Evolutionary conservation across 2,888 invertebrate genomes (phyloP).

Genomic region (Brachypterus glaber): DNA sequence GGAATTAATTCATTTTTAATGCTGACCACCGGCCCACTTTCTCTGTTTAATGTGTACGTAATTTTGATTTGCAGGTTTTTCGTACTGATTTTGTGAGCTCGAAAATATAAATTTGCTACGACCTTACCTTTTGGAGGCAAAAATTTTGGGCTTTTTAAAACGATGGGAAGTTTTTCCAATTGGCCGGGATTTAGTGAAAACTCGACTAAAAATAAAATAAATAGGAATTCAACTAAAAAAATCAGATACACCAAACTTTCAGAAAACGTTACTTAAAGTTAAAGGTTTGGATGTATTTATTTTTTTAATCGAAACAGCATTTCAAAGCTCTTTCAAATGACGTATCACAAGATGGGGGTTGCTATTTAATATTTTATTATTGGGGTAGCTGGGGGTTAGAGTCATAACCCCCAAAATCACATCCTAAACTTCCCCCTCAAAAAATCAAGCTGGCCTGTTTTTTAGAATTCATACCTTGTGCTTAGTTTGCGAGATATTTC

Average conservation of each 20-base stretch:
- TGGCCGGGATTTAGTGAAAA: slow-evolving; percentile 44
- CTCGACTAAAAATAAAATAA: slow-evolving; percentile 44
- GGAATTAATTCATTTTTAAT: slow-evolving; percentile 51
- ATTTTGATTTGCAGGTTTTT: slow-evolving; percentile 49
- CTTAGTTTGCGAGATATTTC: too few species aligned
- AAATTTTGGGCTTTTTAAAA: slow-evolving; percentile 33
- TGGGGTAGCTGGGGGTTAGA: too few species aligned
- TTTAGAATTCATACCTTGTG: too few species aligned
- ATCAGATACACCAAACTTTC: background rate
- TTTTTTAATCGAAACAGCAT: too few species aligned
- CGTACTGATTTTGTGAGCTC: slow-evolving; percentile 53
- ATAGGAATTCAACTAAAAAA: too few species aligned
- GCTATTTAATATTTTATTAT: too few species aligned
- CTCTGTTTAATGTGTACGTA: slow-evolving; percentile 42
- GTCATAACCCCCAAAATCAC: slow-evolving; percentile 1
- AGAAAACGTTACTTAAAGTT: too few species aligned
- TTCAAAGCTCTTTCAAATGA: too few species aligned
- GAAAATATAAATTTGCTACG: slow-evolving; percentile 46
- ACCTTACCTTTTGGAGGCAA: slow-evolving; percentile 26
- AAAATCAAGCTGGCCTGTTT: too few species aligned
- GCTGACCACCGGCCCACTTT: slow-evolving; percentile 43
- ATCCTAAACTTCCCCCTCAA: too few species aligned
- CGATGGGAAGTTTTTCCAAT: slow-evolving; percentile 43
- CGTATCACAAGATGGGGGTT: too few species aligned
- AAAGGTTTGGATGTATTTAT: too few species aligned